Percentiles rank a stretch among this genome's conserved stretches.
phyloP scores from a whole-genome alignment of 1,140 invertebrate species.

The Trichogramma pretiosum region DNA sequence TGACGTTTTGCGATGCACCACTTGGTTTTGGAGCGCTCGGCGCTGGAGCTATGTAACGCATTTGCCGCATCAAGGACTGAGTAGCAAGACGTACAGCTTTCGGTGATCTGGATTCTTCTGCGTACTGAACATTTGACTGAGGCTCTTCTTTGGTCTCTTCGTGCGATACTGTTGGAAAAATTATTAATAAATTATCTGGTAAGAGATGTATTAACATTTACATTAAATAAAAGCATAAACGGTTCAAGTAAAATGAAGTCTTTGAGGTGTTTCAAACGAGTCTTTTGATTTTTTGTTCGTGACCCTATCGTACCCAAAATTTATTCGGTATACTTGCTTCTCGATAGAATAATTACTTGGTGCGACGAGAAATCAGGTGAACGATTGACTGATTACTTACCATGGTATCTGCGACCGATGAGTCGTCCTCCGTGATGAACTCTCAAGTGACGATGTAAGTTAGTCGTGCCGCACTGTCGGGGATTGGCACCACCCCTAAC shows the following conservation, averaged over 20 bases:
- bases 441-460: slow-evolving; percentile 40
- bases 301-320: no score
- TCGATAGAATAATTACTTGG: no score
- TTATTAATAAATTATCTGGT: no score
- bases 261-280: no score
- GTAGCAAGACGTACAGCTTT: slow-evolving; percentile 33
- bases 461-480: slow-evolving; percentile 43
- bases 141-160: no score
- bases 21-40: slow-evolving; percentile 14
- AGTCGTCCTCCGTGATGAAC: slow-evolving; percentile 44
- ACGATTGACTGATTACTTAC: no score
- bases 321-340: no score
- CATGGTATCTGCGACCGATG: slow-evolving; percentile 42
- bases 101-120: slow-evolving; percentile 15
- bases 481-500: slow-evolving; percentile 42
- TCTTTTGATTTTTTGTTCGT: no score
- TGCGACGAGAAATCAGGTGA: no score
- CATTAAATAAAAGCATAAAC: background rate
- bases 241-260: no score
- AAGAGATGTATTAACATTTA: slow-evolving; percentile 11
- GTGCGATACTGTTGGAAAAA: no score
- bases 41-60: slow-evolving; percentile 33
- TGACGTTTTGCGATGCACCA: background rate
- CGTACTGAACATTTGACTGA: no score
- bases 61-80: slow-evolving; percentile 33